A percentile compares a stretch with the other conserved stretches of the same genome.
Evolutionary conservation across 2,113 vertebrate genomes (phyloP).

Genomic region (Sapayoa aenigma): DNA sequence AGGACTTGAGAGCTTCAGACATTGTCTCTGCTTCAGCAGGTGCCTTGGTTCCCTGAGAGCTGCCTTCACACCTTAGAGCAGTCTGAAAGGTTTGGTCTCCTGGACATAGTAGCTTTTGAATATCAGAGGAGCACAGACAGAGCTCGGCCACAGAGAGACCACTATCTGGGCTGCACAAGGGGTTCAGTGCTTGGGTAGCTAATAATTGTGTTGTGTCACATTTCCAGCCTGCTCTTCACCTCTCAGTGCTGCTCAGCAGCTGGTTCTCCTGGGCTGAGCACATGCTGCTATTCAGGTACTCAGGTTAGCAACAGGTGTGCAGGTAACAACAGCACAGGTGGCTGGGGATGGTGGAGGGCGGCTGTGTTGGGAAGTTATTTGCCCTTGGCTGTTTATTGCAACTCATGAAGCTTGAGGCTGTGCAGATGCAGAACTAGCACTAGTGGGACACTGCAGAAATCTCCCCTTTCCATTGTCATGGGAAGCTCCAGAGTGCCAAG

Average conservation of each 20-base stretch:
- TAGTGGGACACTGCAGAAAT: neutral
- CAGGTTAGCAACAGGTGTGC: neutral
- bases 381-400: neutral
- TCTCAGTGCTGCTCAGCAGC: neutral
- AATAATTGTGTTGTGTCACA: neutral
- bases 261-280: neutral
- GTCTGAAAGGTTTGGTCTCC: neutral
- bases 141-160: neutral
- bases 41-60: neutral
- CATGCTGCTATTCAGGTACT: neutral
- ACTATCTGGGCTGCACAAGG: neutral
- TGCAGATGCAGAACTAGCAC: neutral
- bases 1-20: neutral
- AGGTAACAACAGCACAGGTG: neutral
- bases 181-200: neutral
- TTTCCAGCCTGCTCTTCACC: neutral
- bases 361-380: neutral
- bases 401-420: neutral
- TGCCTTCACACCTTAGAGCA: neutral
- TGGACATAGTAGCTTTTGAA: neutral
- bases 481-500: neutral
- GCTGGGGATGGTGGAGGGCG: neutral
- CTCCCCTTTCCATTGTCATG: neutral
- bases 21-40: neutral
- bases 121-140: neutral